Evolutionary conservation across 1,140 invertebrate genomes (phyloP), one percentile per base, ranked within the genome.

Genomic region (Idris sp.): DNA sequence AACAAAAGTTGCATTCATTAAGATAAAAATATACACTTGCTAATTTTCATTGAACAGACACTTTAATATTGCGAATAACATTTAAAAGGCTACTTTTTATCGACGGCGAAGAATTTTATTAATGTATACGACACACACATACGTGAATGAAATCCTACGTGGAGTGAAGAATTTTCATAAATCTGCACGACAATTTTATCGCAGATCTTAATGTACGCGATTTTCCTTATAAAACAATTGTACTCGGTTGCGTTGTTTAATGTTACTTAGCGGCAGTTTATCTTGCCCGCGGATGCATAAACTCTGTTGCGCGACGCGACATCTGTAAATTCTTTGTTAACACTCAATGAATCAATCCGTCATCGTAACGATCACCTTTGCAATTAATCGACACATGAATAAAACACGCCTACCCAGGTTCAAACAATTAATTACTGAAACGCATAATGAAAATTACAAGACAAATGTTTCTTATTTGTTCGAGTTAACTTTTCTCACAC

Each of bases 281-380:
- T 72, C 58, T 56, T 33, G 16, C n/a, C n/a, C 18, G 26, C 48
- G 48, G 48, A 59, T 69, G 35, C 40, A 69, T 69, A 69, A 69
- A 69, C n/a, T 10, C 25, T 59, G n/a, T n/a, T n/a, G n/a, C 35
- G 54, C 28, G 0, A 13, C n/a, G 35, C 58, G 67, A 72, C 67
- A 72, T 56, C 35, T 48, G 58, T 40, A 72, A 56, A 62, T 56
- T 72, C 48, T 58, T 62, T 54, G n/a, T 56, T 62, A 54, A 49
- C 67, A 72, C 67, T 62, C 9, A 33, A 62, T 72, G 67, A 72
- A 72, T 72, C 67, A 72, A 72, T 62, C 49, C 41, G 56, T 61
- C 67, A 69, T 44, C 30, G 46, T 25, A 19, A 11, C 22, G 31
- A 65, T 38, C 19, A 25, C 22, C 44, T 58, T 51, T 11, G 53